Percentiles rank a stretch among this genome's conserved stretches.
Evolutionary conservation across 2,113 vertebrate genomes (phyloP).

Genomic region (Ceuthmochares aereus): DNA sequence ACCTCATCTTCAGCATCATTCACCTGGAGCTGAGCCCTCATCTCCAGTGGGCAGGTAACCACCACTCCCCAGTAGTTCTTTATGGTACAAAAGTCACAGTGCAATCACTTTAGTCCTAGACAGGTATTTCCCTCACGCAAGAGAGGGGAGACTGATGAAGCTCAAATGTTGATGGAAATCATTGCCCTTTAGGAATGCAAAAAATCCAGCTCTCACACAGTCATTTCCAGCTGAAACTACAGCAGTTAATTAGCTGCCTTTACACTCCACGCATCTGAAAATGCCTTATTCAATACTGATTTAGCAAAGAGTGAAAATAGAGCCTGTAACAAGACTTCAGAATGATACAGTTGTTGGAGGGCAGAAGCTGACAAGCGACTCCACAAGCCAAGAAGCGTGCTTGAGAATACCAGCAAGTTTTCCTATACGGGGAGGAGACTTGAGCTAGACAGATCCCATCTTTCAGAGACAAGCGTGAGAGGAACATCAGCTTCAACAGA

Average conservation of each 20-base stretch:
- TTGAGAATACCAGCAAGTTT: neutral
- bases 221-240: neutral
- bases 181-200: neutral
- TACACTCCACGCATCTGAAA: neutral
- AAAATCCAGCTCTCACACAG: neutral
- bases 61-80: neutral
- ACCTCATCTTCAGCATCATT: constrained; percentile 35
- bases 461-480: constrained; percentile 15
- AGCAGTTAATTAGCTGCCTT: constrained; percentile 26
- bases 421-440: neutral
- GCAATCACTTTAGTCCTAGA: constrained; percentile 21
- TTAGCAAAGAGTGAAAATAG: neutral
- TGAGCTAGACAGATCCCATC: neutral
- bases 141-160: constrained; percentile 23
- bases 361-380: constrained; percentile 23
- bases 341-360: neutral
- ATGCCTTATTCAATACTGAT: neutral
- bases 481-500: constrained; percentile 25
- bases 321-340: neutral
- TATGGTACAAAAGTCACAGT: constrained; percentile 39
- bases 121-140: neutral
- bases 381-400: neutral
- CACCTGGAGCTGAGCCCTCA: constrained; percentile 3
- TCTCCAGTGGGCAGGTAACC: neutral
- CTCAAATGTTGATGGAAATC: neutral